Evolutionary conservation across 1,140 invertebrate genomes (phyloP).

Genomic region (Dufourea novaeangliae): DNA sequence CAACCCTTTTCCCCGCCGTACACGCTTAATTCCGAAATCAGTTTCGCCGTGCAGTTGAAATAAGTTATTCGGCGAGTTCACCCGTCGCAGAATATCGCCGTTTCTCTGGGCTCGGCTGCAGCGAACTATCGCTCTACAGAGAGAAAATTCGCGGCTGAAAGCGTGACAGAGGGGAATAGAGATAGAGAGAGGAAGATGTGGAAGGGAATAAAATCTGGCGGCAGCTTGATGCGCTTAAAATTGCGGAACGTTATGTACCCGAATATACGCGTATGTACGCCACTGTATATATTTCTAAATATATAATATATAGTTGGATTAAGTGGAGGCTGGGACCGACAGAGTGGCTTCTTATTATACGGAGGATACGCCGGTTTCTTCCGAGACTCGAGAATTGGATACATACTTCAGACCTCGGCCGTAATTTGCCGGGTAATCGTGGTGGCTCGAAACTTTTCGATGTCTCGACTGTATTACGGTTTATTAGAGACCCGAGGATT

Average conservation of each 20-base stretch:
- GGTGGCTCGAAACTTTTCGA: not conserved
- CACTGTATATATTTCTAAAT: not conserved
- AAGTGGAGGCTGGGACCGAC: not conserved
- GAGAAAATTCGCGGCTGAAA: not conserved
- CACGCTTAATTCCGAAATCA: slow-evolving; percentile 41
- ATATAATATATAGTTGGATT: not conserved
- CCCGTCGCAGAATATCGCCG: slow-evolving; percentile 7
- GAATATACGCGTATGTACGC: not conserved
- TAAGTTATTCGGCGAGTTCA: slow-evolving; percentile 15
- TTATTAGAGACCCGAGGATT: no score
- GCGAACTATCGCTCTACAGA: not conserved
- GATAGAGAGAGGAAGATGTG: not conserved
- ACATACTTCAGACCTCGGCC: not conserved
- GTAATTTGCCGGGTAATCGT: slow-evolving; percentile 3
- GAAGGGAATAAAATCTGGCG: not conserved
- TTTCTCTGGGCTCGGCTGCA: not conserved
- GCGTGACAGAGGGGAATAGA: not conserved
- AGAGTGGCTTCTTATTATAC: not conserved
- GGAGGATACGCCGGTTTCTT: not conserved
- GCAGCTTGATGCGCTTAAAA: slow-evolving; percentile 5
- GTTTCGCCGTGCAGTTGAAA: slow-evolving; percentile 19
- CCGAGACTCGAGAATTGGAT: not conserved
- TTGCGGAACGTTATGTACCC: not conserved
- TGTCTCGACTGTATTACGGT: no score
- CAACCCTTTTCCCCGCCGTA: not conserved